phyloP scores from a whole-genome alignment of 2,113 vertebrate genomes.

The Leptobrachium ailaonicum region DNA sequence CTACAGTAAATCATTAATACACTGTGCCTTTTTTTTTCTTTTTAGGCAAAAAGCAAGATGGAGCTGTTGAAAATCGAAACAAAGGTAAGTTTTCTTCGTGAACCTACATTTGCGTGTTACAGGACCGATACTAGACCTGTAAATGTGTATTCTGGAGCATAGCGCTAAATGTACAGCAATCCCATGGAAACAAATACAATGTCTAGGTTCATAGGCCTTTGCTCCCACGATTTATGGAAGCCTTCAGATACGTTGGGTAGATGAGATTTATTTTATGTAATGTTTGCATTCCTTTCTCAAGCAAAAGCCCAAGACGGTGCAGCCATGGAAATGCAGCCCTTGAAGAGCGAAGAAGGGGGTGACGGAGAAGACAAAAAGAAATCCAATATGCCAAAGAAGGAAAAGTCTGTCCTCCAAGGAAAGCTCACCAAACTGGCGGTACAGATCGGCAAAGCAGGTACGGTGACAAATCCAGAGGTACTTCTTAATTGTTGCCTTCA shows the following conservation, averaged over 20 bases:
- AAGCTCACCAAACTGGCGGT: constrained; percentile 97
- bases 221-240: too few relatives aligned
- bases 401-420: constrained; percentile 97
- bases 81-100: constrained; percentile 77
- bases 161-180: too few relatives aligned
- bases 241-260: too few relatives aligned
- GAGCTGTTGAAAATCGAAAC: constrained; percentile 90
- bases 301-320: constrained; percentile 98
- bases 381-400: constrained; percentile 91
- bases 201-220: too few relatives aligned
- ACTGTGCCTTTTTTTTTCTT: constrained; percentile 38
- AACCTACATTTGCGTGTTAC: too few relatives aligned
- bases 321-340: constrained; percentile 98
- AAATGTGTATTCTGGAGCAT: too few relatives aligned
- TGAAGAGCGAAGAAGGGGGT: constrained; percentile 90
- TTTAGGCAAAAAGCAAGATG: constrained; percentile 96
- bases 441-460: constrained; percentile 98
- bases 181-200: too few relatives aligned
- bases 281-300: constrained; percentile 50
- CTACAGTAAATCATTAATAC: not conserved
- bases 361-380: constrained; percentile 95
- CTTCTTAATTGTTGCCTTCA: too few relatives aligned
- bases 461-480: too few relatives aligned
- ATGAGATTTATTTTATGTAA: not conserved
- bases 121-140: too few relatives aligned